These are phyloP conservation scores for Ciconia stormi DNA, from an alignment of 2,113 vertebrate species.

Conservation along the genomic window DNA sequence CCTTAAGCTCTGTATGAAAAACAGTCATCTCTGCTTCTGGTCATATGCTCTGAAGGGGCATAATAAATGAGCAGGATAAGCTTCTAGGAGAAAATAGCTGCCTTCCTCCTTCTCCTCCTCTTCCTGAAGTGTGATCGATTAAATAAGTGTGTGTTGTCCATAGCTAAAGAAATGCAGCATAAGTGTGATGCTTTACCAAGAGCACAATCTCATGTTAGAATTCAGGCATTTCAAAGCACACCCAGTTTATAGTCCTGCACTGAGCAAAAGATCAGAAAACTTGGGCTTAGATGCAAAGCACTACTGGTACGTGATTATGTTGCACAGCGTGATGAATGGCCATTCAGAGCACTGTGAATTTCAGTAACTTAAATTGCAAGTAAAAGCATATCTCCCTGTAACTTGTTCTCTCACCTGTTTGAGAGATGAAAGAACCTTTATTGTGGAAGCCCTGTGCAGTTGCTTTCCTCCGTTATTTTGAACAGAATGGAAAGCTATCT, in stretches of 20 bases:
- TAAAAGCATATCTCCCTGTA: not conserved
- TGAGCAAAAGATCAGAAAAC: not conserved
- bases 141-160: not conserved
- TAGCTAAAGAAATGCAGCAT: not conserved
- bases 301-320: not conserved
- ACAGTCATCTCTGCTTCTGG: not conserved
- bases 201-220: not conserved
- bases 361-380: not conserved
- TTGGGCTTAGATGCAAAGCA: not conserved
- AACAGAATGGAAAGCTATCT: not conserved
- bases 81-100: not conserved
- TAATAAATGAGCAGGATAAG: not conserved
- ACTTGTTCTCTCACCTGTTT: not conserved
- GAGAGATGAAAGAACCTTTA: not conserved
- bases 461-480: not conserved
- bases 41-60: not conserved
- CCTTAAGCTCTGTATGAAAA: not conserved
- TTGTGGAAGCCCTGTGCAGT: not conserved
- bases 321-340: not conserved
- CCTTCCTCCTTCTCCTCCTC: not conserved
- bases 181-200: not conserved
- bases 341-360: not conserved
- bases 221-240: not conserved
- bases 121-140: not conserved
- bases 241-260: not conserved